Evolutionary conservation across 1,140 invertebrate genomes (phyloP), one percentile per base, ranked within the genome.

Genomic region (Sesamia nonagrioides): DNA sequence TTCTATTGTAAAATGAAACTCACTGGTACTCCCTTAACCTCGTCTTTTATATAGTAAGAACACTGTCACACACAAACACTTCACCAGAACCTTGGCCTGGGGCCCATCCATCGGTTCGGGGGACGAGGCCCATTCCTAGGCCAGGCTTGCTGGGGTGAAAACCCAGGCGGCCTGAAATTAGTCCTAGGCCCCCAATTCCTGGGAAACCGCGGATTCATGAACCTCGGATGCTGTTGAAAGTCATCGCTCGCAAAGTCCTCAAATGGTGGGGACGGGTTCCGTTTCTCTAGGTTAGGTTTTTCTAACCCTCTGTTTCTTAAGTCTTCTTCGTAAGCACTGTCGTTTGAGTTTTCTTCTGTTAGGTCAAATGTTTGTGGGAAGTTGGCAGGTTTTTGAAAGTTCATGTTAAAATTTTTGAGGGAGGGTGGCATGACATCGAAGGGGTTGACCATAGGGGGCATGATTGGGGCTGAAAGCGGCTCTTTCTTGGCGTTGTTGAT

Each of bases 1-100:
- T 69, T 48, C 54, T 63, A 75, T 37, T 35, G 33, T 54, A 77
- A 77, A 77, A 77, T 56, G 50, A 68, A 77, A 77, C 75, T 50
- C 75, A 77, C 69, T 54, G 17, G 8, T 74, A 71, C 56, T 74
- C 68, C 40, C 78, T 45, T 40, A 74, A 75, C 21, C 18, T 75
- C 13, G 73, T 75, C 58, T 63, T 75, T 48, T 48, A 75, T 35
- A 63, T n/a, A 75, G 58, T 75, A 75, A 50, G 11, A 42, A 78
- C 69, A 73, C 35, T 40, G 18, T 48, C 48, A 72, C 68, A 48
- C 77, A 82, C 73, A 74, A 79, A 63, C 82, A 85, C 48, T 80
- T 94, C 89, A 94, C 91, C 91, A 94, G 75, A 94, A 94, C 56
- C 91, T 88, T 8, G 85, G 88, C 27, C 91, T 82, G 0, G 92